Evolutionary conservation across 2,888 invertebrate species (phyloP), one percentile per base, ranked within the genome.

Genomic region (Perithous albicinctus): DNA sequence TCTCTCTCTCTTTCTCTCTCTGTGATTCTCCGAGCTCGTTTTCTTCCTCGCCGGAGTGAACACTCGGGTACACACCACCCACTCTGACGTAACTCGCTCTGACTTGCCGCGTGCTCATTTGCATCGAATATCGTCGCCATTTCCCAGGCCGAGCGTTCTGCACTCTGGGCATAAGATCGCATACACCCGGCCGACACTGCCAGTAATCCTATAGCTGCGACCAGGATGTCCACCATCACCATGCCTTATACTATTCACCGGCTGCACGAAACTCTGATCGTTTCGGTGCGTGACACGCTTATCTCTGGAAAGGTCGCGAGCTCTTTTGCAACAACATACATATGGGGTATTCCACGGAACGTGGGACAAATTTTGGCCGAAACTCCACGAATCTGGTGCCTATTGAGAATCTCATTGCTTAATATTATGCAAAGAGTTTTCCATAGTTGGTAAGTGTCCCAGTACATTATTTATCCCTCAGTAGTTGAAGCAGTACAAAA

Each of bases 91-190:
- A 83, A 80, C 74, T 79, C 26, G 66, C 48, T 56, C 66, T 51
- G 46, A 59, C 43, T 43, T 26, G 46, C 82, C 67, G 48, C 29
- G 46, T 18, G 67, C 81, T 83, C 81, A 83, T 83, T 83, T 83
- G 78, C 83, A 83, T 83, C 81, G 78, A 83, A 83, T 83, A 81
- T 81, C 64, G 80, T 74, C 63, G 83, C 78, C n/a, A 83, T 81
- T 80, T 83, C 78, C 83, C 81, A 80, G 72, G 59, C 70, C 10
- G 70, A n/a, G 18, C 41, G 10, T 6, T 43, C 38, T 6, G 69
- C 41, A 10, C 59, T 43, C n/a, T 20, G 48, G n/a, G n/a, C n/a
- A 6, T 23, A 38, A 12, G 3, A n/a, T n/a, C n/a, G 23, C 23
- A 23, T 63, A 12, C 20, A 18, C n/a, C 61, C 38, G 29, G 20